Conservation (phyloP, 2,888 invertebrate species). For the Drosophila pegasa region DNA sequence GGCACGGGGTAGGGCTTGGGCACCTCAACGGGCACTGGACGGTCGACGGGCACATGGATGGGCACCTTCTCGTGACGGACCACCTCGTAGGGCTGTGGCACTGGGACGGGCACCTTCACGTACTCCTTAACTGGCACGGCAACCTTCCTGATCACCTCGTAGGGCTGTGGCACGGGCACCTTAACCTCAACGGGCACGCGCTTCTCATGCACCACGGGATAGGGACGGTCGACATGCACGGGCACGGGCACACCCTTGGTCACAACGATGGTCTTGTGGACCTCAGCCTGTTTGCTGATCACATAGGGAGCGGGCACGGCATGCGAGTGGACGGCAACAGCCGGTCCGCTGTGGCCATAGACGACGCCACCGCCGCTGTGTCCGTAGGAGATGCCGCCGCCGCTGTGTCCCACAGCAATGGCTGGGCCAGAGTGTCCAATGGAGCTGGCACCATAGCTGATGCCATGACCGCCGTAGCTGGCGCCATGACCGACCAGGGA, state of each 20-base stretch:
- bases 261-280: slow-evolving; percentile 89
- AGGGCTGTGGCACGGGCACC: slow-evolving; percentile 89
- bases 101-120: slow-evolving; percentile 88
- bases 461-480: slow-evolving; percentile 71
- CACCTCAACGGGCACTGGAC: slow-evolving; percentile 89
- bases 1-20: slow-evolving; percentile 89
- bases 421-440: slow-evolving; percentile 51
- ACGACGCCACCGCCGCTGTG: slow-evolving; percentile 82
- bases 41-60: slow-evolving; percentile 88
- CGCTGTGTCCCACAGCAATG: slow-evolving; percentile 80
- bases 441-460: slow-evolving; percentile 79
- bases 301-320: slow-evolving; percentile 73
- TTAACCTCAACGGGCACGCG: slow-evolving; percentile 87
- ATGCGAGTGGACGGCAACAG: slow-evolving; percentile 72
- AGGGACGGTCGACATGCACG: slow-evolving; percentile 90
- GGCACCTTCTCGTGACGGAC: slow-evolving; percentile 87
- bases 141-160: slow-evolving; percentile 89
- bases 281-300: slow-evolving; percentile 86
- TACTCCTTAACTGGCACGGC: slow-evolving; percentile 89
- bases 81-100: slow-evolving; percentile 87
- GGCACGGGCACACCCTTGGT: slow-evolving; percentile 90
- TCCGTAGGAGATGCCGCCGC: slow-evolving; percentile 78
- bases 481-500: slow-evolving; percentile 85
- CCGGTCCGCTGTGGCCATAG: slow-evolving; percentile 58
- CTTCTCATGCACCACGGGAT: slow-evolving; percentile 88